phyloP scores from a whole-genome alignment of 2,888 invertebrate genomes.

The Cetonia aurata region DNA sequence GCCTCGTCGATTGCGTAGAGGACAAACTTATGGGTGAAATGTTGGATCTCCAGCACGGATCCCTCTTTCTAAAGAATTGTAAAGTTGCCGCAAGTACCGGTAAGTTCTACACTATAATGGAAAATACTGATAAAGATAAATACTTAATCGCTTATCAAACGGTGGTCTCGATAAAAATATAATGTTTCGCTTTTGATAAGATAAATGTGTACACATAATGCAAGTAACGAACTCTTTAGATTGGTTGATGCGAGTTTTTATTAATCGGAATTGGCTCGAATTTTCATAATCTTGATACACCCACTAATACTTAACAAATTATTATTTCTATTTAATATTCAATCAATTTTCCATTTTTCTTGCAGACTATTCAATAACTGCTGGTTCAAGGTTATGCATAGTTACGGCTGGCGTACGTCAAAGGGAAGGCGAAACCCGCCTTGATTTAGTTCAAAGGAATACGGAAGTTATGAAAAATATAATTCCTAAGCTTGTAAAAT shows the following conservation, averaged over 20 bases:
- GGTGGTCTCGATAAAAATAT: too few relatives aligned
- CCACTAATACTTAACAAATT: neutral
- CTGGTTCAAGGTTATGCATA: constrained; percentile 86
- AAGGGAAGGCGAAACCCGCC: constrained; percentile 88
- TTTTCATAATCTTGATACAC: neutral
- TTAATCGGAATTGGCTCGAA: neutral
- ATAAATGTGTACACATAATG: neutral
- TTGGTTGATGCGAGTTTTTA: neutral
- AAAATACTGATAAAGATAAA: neutral
- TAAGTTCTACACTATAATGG: constrained; percentile 52
- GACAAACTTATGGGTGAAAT: constrained; percentile 90
- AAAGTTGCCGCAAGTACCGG: constrained; percentile 81
- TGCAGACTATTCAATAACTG: constrained; percentile 80
- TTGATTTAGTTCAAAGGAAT: constrained; percentile 90
- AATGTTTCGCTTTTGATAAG: constrained; percentile 11
- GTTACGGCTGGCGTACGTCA: constrained; percentile 94
- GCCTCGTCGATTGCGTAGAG: constrained; percentile 83
- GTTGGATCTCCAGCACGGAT: constrained; percentile 92
- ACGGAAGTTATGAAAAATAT: constrained; percentile 89
- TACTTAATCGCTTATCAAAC: too few relatives aligned
- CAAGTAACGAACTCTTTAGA: neutral
- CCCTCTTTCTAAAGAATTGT: constrained; percentile 83
- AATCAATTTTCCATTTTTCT: constrained; percentile 48
- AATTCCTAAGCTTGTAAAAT: constrained; percentile 83
- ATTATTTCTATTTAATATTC: neutral